Base-by-base conservation (phyloP, 2,797 vertebrate genomes). In the Bradypodion ventrale region DNA sequence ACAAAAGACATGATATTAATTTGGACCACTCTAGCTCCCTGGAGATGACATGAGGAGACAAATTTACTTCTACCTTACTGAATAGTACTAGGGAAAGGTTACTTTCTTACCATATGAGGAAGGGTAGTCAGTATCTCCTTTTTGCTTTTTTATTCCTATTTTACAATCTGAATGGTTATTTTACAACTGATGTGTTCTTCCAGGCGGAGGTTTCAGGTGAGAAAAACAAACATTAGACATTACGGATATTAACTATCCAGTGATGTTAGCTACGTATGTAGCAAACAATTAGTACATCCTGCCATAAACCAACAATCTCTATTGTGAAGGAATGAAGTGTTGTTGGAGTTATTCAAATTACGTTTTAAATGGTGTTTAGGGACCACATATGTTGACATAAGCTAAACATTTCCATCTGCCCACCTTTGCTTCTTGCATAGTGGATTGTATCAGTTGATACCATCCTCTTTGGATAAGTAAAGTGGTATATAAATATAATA, bases 371-470 rank as follows among this genome's bases (percentile, higher is more conserved):
- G 19, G 21, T 46, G 35, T 83, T 83, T 49, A 72, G 83, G 62
- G 80, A 72, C 65, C 80, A 60, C 63, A 80, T 76, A n/a, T 86
- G 76, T 83, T 84, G 75, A 90, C 60, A 62, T 78, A 79, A 78
- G 42, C 77, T 90, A 83, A 83, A 82, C 66, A 49, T 49, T 81
- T 35, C 40, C 63, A 84, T 88, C 79, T 49, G 35, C 59, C 73
- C 85, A 84, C 85, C 29, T 68, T 69, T 83, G 62, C 56, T 78
- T 60, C 76, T 65, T 82, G 78, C 5, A 10, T 37, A 13, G 7
- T 75, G 46, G 83, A 80, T 89, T 92, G 81, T 87, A 89, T 91
- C 85, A 87, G 78, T 19, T 68, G 66, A 70, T 62, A 78, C 77
- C 52, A 78, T 56, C 68, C n/a, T n/a, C n/a, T n/a, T n/a, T n/a